Evolutionary conservation across 92 coral and sea anemone genomes (phyloP).

Genomic region (Epizoanthus stellaris): DNA sequence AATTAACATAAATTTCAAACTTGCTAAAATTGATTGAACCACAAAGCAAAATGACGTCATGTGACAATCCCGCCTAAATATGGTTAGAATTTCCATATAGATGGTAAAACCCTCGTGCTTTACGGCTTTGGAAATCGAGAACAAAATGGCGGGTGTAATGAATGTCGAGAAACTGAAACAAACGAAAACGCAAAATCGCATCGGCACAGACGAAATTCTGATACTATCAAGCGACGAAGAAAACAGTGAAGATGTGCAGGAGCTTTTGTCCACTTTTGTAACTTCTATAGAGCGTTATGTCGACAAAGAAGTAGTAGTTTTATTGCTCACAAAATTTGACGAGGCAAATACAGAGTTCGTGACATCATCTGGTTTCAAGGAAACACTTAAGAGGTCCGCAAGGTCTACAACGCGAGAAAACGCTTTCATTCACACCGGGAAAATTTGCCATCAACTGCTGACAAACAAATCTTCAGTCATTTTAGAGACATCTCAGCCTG

Average conservation of each 20-base stretch:
- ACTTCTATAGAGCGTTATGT: slow-evolving; percentile 71
- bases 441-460: slow-evolving; percentile 50
- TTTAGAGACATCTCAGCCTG: not conserved
- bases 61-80: not conserved
- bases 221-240: slow-evolving; percentile 90
- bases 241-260: slow-evolving; percentile 65
- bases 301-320: slow-evolving; percentile 63
- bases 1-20: not conserved
- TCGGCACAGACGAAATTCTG: slow-evolving; percentile 41
- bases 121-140: slow-evolving; percentile 1
- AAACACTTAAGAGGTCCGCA: slow-evolving; percentile 67
- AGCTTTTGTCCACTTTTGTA: slow-evolving; percentile 69
- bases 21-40: not conserved
- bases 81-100: not conserved
- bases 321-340: slow-evolving; percentile 71
- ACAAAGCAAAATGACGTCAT: not conserved
- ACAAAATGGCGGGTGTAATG: slow-evolving; percentile 68
- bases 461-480: not conserved
- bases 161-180: not conserved
- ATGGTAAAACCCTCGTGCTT: not conserved
- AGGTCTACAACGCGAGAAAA: slow-evolving; percentile 57
- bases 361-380: slow-evolving; percentile 69
- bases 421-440: slow-evolving; percentile 72
- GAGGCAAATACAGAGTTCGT: slow-evolving; percentile 74
- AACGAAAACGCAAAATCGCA: slow-evolving; percentile 12